Evolutionary conservation across 1,140 invertebrate species (phyloP), one percentile per base, ranked within the genome.

Genomic region (Argopecten irradians): DNA sequence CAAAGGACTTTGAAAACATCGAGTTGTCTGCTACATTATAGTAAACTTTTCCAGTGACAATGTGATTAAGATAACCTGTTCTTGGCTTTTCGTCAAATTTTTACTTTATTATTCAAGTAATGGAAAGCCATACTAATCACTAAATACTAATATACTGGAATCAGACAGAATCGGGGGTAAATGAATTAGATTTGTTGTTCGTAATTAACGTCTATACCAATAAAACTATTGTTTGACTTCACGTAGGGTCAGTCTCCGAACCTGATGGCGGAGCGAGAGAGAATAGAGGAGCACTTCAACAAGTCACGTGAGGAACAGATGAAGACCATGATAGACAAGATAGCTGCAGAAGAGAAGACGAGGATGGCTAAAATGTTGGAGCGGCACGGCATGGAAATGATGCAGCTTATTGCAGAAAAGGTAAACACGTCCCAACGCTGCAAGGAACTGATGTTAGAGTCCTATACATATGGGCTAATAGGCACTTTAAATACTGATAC

Each of bases 231-330:
- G 55, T 11, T 71, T 71, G n/a, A 71, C 22, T 90, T 88, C 28
- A 71, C 88, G 83, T 87, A 86, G 32, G 89, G 89, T 36, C 84
- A 84, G 86, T 89, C 93, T 14, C 90, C 91, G 28, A 93, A 92
- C 84, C 89, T 94, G 34, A 88, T 94, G 86, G 90, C 91, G 8
- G 94, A 94, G 86, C 87, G 93, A 34, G 93, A 94, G 34, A 87
- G 93, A 28, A 94, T 95, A 83, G 93, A 95, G 71, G 94, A 95
- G 1, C 94, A 95, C 83, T 94, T 95, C 87, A 89, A 91, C 71
- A 90, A 91, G 9, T 87, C 91, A 71, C 90, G 93, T 28, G 93
- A 95, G n/a, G 94, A 95, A 22, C 90, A 93, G 46, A 34, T 95
- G 35, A 92, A 92, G 85, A 43, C 84, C 28, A 93, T 94, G 82